Evolutionary conservation across 2,797 vertebrate genomes (phyloP).

Genomic region (Rhinatrema bivittatum): DNA sequence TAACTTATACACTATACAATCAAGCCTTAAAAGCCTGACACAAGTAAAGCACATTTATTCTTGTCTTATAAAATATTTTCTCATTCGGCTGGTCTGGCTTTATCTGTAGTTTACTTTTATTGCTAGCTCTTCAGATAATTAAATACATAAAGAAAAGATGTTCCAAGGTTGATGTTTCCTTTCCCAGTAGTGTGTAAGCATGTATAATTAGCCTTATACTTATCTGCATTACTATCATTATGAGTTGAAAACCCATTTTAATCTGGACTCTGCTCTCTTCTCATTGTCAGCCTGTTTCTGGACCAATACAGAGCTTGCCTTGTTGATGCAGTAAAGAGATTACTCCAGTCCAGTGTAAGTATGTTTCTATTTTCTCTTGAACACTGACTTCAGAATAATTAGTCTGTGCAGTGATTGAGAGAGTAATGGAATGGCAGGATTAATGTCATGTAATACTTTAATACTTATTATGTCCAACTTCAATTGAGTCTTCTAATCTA

Average conservation of each 20-base stretch:
- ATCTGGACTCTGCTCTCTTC: conserved; percentile 66
- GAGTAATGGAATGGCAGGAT: conserved; percentile 93
- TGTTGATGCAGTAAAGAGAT: conserved; percentile 96
- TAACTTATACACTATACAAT: no score
- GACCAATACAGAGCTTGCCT: conserved; percentile 94
- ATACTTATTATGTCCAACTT: conserved; percentile 95
- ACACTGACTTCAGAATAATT: conserved; percentile 82
- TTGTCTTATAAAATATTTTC: no score
- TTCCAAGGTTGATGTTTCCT: no score
- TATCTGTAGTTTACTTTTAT: background rate
- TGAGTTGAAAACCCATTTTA: conserved; percentile 71
- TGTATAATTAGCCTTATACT: conserved; percentile 70
- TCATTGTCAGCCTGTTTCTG: conserved; percentile 88
- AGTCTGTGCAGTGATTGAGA: conserved; percentile 79
- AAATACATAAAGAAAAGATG: no score
- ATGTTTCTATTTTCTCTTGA: conserved; percentile 70
- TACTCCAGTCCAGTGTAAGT: conserved; percentile 93
- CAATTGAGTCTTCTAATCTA: conserved; percentile 92
- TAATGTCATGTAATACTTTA: conserved; percentile 99
- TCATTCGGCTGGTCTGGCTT: conserved; percentile 6
- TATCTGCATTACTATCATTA: conserved; percentile 71
- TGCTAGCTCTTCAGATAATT: background rate
- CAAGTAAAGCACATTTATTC: no score
- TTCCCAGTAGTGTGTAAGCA: conserved; percentile 41
- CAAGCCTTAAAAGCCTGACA: no score